Base-by-base conservation (phyloP, 2,888 invertebrate genomes). In the Sinopyrophorus schimmeli region DNA sequence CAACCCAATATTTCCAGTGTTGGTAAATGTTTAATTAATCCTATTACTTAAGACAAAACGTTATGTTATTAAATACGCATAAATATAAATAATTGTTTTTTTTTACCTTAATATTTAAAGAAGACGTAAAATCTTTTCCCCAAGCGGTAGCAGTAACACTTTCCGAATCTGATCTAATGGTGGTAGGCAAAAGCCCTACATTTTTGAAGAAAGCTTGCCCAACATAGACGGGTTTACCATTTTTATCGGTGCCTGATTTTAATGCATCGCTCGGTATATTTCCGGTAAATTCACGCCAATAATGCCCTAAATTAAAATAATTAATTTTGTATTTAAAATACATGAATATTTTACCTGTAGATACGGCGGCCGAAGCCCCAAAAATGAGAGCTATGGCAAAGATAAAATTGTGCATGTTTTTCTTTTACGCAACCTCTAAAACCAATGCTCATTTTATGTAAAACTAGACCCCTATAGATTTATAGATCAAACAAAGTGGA, bases 161-260 rank as follows among this genome's bases (percentile, higher is more conserved):
- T 11, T 10, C 18, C 10, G 27, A 20, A 3, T 16, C 20, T 15
- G 11, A 1, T 16, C 21, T 28, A 21, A 44, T 44, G 17, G 44
- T 35, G 3, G 37, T 24, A 7, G 44, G 44, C 16, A 44, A 12
- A 9, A 44, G 17, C 1, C 44, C 44, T 5, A 44, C 30, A 15
- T 44, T 28, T 27, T 44, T 44, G 11, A 39, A 31, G 12, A 47
- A 47, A 26, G 20, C 47, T 17, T 39, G 38, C 10, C 47, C 47
- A 2, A 47, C 31, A 24, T 39, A 47, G 5, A 47, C 11, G 9
- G 38, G 38, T 5, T 32, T 38, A 18, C 47, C 47, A 6, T 15
- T 7, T n/a, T 39, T 38, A 20, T 47, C 47, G 5, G 32, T 47
- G 3, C 47, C 47, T 1, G 31, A 38, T 10, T 7, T 11, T n/a